A percentile compares a stretch with the other conserved stretches of the same genome.
Conservation (phyloP, 2,113 vertebrate species). For the Odocoileus hemionus region DNA sequence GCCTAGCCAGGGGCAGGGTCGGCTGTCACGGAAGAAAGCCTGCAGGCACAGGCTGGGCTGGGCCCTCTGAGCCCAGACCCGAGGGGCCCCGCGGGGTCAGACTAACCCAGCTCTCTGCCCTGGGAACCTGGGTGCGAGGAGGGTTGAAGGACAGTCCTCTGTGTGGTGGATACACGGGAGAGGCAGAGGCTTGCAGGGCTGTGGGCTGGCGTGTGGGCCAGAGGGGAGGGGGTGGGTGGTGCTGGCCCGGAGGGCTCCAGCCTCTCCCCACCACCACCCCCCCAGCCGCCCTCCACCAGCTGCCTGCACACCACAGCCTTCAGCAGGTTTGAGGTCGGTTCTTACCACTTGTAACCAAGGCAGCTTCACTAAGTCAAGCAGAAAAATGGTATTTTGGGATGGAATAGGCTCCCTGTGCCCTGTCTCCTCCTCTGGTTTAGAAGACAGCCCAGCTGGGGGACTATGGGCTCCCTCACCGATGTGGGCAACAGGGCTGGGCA, state of each 20-base stretch:
- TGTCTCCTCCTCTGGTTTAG: fast-evolving
- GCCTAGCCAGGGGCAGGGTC: neutral
- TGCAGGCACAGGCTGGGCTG: neutral
- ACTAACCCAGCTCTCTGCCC: fast-evolving
- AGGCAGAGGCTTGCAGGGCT: fast-evolving
- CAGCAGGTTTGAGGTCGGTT: neutral
- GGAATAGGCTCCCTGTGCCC: neutral
- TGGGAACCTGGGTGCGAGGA: fast-evolving
- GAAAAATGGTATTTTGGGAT: neutral
- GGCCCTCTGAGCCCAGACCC: neutral
- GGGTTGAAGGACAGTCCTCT: fast-evolving
- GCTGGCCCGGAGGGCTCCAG: neutral
- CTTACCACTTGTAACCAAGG: neutral
- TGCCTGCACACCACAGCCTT: fast-evolving
- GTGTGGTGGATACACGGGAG: fast-evolving
- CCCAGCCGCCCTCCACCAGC: fast-evolving
- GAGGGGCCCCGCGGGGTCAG: fast-evolving
- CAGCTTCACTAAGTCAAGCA: neutral
- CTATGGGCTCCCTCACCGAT: neutral
- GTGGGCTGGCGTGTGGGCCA: fast-evolving
- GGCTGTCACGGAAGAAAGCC: neutral
- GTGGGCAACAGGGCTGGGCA: fast-evolving
- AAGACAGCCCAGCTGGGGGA: fast-evolving
- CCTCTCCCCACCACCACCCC: fast-evolving
- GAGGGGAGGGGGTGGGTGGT: fast-evolving